Percentiles rank a stretch among this genome's conserved stretches.
These are phyloP conservation scores for Leucoraja erinaceus DNA, from an alignment of 2,113 vertebrate species.

Conservation along the genomic window DNA sequence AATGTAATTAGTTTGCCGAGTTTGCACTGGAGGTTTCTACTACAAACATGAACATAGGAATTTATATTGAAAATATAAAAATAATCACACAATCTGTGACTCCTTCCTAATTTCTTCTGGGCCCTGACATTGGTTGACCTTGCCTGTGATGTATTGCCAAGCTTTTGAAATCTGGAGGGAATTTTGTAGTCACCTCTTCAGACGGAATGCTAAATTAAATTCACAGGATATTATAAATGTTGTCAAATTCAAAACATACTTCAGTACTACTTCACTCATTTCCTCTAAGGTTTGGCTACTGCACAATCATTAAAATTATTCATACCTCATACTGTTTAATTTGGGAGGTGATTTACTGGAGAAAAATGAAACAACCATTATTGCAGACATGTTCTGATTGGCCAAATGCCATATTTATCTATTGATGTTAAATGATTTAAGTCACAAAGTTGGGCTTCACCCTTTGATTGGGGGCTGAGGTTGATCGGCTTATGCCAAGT, in stretches of 20 bases:
- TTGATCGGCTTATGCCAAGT: no score
- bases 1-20: slow-evolving; percentile 6
- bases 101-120: slow-evolving; percentile 25
- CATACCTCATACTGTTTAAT: neutral
- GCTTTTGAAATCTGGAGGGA: neutral
- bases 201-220: slow-evolving; percentile 7
- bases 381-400: neutral
- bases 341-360: neutral
- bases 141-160: slow-evolving; percentile 8
- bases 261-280: neutral
- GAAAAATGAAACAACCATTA: neutral
- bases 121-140: neutral
- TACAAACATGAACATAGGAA: slow-evolving; percentile 1
- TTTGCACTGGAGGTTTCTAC: slow-evolving; percentile 10
- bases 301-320: neutral
- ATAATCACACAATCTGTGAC: neutral
- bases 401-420: neutral
- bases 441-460: no score
- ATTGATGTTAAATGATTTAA: neutral
- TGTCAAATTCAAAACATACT: slow-evolving; percentile 9
- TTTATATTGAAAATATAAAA: slow-evolving; percentile 26
- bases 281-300: neutral
- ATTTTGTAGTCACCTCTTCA: neutral
- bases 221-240: neutral
- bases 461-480: no score